Conservation (phyloP, 2,888 invertebrate species). For the Apotomis capreana region DNA sequence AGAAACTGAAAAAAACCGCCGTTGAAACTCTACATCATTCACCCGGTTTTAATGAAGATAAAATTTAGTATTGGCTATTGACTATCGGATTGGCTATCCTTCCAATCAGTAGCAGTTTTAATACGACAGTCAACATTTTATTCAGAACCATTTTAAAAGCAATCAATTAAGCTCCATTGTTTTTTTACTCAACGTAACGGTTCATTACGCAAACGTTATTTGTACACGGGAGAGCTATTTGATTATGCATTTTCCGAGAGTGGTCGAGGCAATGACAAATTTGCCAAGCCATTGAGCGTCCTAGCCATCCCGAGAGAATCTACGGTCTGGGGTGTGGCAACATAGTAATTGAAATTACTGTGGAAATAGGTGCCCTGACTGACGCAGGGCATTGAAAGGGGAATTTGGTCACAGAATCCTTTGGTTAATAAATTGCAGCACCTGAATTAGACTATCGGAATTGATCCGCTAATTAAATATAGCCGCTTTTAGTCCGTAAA, state of each 20-base stretch:
- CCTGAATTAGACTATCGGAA: not conserved
- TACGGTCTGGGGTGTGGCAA: conserved; percentile 39
- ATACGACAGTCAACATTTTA: not conserved
- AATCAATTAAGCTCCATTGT: conserved; percentile 13
- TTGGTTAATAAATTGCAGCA: not conserved
- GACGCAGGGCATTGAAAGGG: not conserved
- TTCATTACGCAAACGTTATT: conserved; percentile 25
- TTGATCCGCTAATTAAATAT: not conserved
- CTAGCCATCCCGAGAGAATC: conserved; percentile 51
- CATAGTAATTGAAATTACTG: conserved; percentile 46
- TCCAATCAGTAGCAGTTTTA: not conserved
- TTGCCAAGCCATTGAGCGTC: conserved; percentile 61
- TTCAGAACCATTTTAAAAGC: conserved; percentile 7
- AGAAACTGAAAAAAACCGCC: too few species aligned
- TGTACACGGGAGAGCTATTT: conserved; percentile 31
- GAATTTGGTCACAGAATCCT: not conserved
- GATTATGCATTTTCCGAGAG: conserved; percentile 55
- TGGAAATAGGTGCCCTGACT: conserved; percentile 13
- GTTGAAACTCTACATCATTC: too few species aligned
- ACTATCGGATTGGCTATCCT: too few species aligned
- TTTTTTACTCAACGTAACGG: conserved; percentile 8
- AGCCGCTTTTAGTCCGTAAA: too few species aligned
- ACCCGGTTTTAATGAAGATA: too few species aligned
- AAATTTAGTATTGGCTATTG: too few species aligned
- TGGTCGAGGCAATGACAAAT: conserved; percentile 54